These are phyloP conservation scores for Antheraea assamensis DNA, from an alignment of 2,888 invertebrate species.

Conservation along the genomic window DNA sequence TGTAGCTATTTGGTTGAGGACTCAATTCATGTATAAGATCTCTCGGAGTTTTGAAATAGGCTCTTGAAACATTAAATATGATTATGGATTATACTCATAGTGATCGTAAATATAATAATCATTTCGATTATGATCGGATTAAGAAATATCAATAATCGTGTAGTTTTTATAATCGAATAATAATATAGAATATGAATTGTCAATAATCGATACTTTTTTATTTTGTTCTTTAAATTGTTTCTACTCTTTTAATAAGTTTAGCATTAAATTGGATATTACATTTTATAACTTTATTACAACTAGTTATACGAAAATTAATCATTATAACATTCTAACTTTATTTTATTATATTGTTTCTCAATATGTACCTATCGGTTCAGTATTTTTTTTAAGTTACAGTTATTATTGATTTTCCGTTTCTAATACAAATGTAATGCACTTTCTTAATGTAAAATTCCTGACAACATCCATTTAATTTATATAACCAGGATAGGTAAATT, in stretches of 20 bases:
- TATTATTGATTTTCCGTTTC: too few relatives aligned
- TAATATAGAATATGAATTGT: not conserved
- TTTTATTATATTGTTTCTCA: not conserved
- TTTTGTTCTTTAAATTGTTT: not conserved
- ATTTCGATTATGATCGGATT: not conserved
- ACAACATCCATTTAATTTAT: not conserved
- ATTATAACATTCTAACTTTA: not conserved
- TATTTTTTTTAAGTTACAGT: too few relatives aligned
- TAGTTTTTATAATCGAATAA: not conserved
- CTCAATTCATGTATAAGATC: not conserved
- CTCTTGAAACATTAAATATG: not conserved
- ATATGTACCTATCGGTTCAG: not conserved
- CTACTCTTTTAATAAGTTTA: too few relatives aligned
- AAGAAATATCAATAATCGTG: not conserved
- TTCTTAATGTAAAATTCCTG: too few relatives aligned
- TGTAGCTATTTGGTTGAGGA: not conserved
- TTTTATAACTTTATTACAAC: too few relatives aligned
- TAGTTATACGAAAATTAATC: too few relatives aligned
- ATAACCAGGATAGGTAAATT: constrained; percentile 9
- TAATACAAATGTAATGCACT: too few relatives aligned
- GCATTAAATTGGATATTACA: too few relatives aligned
- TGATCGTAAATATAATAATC: not conserved
- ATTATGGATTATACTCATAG: not conserved
- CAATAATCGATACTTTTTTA: not conserved
- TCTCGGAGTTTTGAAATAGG: not conserved